These are phyloP conservation scores for Hippocampus comes DNA, from an alignment of 2,113 vertebrate species.

Conservation along the genomic window DNA sequence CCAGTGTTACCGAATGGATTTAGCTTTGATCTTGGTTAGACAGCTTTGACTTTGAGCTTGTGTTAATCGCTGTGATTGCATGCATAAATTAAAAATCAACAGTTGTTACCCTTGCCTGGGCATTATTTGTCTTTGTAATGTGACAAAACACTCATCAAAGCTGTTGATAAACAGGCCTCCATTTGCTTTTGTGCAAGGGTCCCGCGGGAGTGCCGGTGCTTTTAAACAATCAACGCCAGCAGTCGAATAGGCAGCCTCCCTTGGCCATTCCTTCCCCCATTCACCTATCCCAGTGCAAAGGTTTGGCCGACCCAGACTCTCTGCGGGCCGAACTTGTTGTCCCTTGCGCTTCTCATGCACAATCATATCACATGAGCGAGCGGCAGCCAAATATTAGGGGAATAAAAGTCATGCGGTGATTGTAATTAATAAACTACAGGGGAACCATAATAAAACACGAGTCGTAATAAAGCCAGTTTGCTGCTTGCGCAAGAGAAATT, in stretches of 20 bases:
- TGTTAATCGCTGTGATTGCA: constrained; percentile 51
- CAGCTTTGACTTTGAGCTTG: constrained; percentile 63
- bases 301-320: constrained; percentile 34
- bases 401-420: constrained; percentile 3
- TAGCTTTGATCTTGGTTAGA: not conserved
- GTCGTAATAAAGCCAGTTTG: constrained; percentile 1
- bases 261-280: constrained; percentile 9
- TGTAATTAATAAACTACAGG: constrained; percentile 7
- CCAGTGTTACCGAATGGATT: not conserved
- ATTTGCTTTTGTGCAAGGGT: constrained; percentile 44
- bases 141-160: constrained; percentile 61
- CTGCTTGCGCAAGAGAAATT: not conserved
- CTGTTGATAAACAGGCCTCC: constrained; percentile 49
- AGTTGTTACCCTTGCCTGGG: constrained; percentile 50
- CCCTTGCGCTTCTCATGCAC: constrained; percentile 1
- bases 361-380: not conserved
- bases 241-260: constrained; percentile 15
- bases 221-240: constrained; percentile 44
- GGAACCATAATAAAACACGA: constrained; percentile 4
- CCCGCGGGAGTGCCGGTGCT: constrained; percentile 31
- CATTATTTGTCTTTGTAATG: constrained; percentile 57
- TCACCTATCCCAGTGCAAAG: constrained; percentile 39
- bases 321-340: constrained; percentile 23
- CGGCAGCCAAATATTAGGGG: constrained; percentile 7
- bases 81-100: constrained; percentile 68